A percentile compares a stretch with the other conserved stretches of the same genome.
phyloP scores from a whole-genome alignment of 1,140 invertebrate genomes.

The Lepidurus arcticus region DNA sequence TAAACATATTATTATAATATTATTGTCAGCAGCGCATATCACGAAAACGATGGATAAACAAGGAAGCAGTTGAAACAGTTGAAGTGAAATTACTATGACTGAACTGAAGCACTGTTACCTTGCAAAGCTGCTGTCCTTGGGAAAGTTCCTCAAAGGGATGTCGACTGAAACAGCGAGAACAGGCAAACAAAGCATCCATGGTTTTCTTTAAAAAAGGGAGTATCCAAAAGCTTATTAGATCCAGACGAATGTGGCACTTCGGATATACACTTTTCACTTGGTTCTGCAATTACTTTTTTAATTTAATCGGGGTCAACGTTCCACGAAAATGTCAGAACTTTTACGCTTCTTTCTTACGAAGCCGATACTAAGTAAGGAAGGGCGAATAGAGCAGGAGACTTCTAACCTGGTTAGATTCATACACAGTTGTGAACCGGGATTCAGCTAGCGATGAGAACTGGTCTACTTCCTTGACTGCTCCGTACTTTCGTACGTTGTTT shows the following conservation, averaged over 20 bases:
- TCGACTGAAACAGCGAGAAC: constrained; percentile 87
- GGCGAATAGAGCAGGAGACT: neutral
- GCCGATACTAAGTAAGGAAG: neutral
- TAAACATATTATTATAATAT: constrained; percentile 30
- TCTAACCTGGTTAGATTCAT: neutral
- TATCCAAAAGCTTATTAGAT: neutral
- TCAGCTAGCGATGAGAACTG: too few species aligned
- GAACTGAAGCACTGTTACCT: constrained; percentile 57
- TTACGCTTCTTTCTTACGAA: constrained; percentile 1
- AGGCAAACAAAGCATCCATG: constrained; percentile 70
- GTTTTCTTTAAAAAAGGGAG: constrained; percentile 5
- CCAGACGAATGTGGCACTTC: neutral
- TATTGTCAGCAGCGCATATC: neutral
- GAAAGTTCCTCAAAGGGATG: constrained; percentile 94
- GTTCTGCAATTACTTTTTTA: neutral
- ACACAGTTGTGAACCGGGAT: neutral
- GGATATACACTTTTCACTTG: constrained; percentile 4
- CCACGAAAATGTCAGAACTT: constrained; percentile 3
- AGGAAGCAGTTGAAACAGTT: neutral
- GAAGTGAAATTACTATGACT: neutral
- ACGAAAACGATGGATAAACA: neutral
- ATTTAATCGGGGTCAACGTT: neutral
- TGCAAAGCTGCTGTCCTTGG: constrained; percentile 88
- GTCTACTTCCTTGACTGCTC: too few species aligned
- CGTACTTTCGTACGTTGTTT: too few species aligned